These are phyloP conservation scores for Lepus oiostolus DNA, from an alignment of 2,797 vertebrate species.

Conservation along the genomic window DNA sequence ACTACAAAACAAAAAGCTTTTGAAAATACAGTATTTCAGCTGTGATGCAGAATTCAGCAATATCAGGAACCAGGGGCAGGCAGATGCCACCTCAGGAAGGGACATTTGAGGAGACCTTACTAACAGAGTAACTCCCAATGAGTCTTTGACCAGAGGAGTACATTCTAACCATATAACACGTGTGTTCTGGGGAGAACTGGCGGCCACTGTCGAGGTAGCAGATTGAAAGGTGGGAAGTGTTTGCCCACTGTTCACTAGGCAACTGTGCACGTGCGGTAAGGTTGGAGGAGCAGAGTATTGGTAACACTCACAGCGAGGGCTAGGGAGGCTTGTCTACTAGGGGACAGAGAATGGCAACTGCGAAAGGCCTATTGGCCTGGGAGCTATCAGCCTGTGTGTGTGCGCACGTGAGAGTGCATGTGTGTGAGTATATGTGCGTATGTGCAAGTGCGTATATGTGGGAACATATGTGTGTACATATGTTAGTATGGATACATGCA, in stretches of 20 bases:
- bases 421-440: background rate
- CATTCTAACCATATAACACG: constrained; percentile 35
- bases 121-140: constrained; percentile 1
- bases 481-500: background rate
- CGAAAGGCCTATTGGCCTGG: background rate
- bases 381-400: background rate
- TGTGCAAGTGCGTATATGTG: background rate
- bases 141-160: constrained; percentile 21
- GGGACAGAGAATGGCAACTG: background rate
- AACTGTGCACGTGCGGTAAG: background rate
- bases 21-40: background rate
- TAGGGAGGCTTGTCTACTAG: background rate
- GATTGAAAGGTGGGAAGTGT: background rate
- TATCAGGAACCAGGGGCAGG: background rate
- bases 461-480: background rate
- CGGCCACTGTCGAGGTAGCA: background rate
- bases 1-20: constrained; percentile 46
- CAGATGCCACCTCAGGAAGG: constrained; percentile 5
- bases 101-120: constrained; percentile 42
- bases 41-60: constrained; percentile 41
- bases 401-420: background rate
- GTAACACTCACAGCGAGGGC: background rate
- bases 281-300: background rate
- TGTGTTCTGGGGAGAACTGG: background rate
- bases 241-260: background rate